These are phyloP conservation scores for Tiphia femorata DNA, from an alignment of 2,888 invertebrate genomes.

Conservation along the genomic window DNA sequence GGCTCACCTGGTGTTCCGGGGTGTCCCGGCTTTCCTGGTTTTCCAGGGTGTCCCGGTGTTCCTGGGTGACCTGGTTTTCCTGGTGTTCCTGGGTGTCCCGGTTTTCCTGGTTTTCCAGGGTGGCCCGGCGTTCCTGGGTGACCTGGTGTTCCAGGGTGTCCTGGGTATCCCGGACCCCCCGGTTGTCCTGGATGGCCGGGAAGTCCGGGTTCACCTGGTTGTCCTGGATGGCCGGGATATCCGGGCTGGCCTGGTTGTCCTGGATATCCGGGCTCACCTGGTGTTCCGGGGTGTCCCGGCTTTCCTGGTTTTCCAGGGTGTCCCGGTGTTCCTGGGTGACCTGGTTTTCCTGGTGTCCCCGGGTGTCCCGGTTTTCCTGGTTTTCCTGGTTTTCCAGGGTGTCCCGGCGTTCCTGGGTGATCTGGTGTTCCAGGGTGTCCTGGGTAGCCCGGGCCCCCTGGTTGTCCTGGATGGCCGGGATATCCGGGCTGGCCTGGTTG, in stretches of 20 bases:
- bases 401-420: conserved; percentile 31
- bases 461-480: conserved; percentile 35
- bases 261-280: conserved; percentile 24
- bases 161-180: conserved; percentile 42
- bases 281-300: conserved; percentile 24
- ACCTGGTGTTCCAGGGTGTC: conserved; percentile 13
- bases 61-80: conserved; percentile 52
- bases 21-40: too few species aligned
- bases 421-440: conserved; percentile 55
- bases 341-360: conserved; percentile 18
- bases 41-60: conserved; percentile 21
- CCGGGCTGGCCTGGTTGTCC: conserved; percentile 23
- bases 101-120: conserved; percentile 36
- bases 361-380: conserved; percentile 19
- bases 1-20: conserved; percentile 30
- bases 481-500: too few species aligned
- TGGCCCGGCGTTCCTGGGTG: too few species aligned
- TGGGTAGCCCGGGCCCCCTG: conserved; percentile 47
- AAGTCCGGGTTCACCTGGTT: conserved; percentile 15
- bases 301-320: conserved; percentile 30
- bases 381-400: conserved; percentile 10
- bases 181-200: conserved; percentile 31
- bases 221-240: conserved; percentile 27
- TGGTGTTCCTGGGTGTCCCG: conserved; percentile 44
- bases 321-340: conserved; percentile 48